Base-by-base conservation (phyloP, 2,797 vertebrate genomes). In the Bovichtus variegatus region DNA sequence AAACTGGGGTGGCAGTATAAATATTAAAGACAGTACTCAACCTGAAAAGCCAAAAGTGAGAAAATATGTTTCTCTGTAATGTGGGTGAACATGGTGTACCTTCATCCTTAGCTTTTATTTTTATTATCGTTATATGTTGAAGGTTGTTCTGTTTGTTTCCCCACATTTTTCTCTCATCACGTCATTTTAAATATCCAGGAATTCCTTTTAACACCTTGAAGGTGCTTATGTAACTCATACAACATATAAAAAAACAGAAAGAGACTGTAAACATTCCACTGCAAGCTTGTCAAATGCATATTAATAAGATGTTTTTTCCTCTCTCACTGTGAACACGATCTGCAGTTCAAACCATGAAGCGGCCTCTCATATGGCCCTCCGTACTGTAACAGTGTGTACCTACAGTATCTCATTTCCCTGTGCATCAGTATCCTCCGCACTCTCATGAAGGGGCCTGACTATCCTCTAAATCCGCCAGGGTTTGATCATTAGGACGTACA, bases 401-500 rank as follows among this genome's bases (percentile, higher is more conserved):
- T 88, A 86, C 88, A 81, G 81, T 75, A 87, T 89, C 87, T 91
- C 82, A 85, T 92, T 89, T 85, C 88, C 85, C 80, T 57, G 71
- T 65, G 58, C 82, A 55, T 83, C 74, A 9, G 53, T 80, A 84
- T 87, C 70, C 87, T 85, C 83, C 73, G 40, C 84, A 63, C 85
- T 84, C 89, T 90, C 89, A 89, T 88, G 86, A 90, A 87, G 89
- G 72, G 75, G 78, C 64, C 88, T 80, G 88, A 91, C 90, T 86
- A 87, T 92, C 87, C 90, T 89, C 84, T 90, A 88, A 92, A 91
- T 88, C 91, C 82, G 40, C 89, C 87, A 74, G 88, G 90, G 90
- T 87, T 91, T 92, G 87, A 91, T 94, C 93, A 94, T 93, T 93
- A 93, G 89, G 88, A 90, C 86, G 75, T 89, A 87, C 85, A 57